phyloP scores from a whole-genome alignment of 2,113 vertebrate genomes.

The Acrocephalus arundinaceus region DNA sequence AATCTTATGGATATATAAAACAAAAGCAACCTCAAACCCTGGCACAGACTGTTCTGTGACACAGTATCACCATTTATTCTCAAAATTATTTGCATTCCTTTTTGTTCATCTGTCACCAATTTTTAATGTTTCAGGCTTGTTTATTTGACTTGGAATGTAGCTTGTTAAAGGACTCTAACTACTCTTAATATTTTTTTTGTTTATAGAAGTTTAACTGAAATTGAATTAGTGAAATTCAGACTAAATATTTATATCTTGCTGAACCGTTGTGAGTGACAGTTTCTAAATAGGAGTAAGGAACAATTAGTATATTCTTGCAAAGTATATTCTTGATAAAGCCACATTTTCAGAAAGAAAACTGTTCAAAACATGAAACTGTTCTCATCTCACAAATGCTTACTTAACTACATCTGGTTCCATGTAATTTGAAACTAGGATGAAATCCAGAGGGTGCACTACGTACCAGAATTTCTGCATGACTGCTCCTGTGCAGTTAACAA shows the following conservation, averaged over 20 bases:
- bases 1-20: not conserved
- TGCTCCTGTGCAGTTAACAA: not conserved
- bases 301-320: not conserved
- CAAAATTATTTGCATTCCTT: not conserved
- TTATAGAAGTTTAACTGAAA: not conserved
- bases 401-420: not conserved
- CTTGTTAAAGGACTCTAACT: not conserved
- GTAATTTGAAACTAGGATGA: not conserved
- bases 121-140: not conserved
- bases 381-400: not conserved
- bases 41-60: not conserved
- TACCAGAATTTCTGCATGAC: constrained; percentile 23
- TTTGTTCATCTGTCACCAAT: not conserved
- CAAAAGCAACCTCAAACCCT: not conserved
- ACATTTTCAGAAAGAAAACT: not conserved
- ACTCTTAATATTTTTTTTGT: not conserved
- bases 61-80: rapidly evolving
- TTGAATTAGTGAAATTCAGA: not conserved
- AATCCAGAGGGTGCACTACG: not conserved
- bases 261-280: not conserved
- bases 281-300: not conserved
- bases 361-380: not conserved
- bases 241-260: not conserved
- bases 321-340: not conserved
- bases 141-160: not conserved